Evolutionary conservation across 35 echinoderm and acorn worm genomes (phyloP), one percentile per base, ranked within the genome.

Genomic region (Lytechinus pictus): DNA sequence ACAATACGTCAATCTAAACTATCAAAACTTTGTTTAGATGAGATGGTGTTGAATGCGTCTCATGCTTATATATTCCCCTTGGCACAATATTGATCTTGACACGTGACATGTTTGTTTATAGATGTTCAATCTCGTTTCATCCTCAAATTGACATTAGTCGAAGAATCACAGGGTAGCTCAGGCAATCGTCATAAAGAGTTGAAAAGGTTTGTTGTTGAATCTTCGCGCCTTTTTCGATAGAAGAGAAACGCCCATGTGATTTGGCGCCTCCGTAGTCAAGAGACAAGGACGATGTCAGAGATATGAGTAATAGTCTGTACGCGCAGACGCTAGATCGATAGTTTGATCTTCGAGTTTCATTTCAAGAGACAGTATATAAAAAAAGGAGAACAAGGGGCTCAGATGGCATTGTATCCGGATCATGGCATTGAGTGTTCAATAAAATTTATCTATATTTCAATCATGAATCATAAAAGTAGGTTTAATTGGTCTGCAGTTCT

Each of bases 21-120:
- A 79, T n/a, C 66, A 24, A 79, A 79, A 79, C 66, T n/a, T 79
- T 79, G 66, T 79, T 79, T 79, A 79, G 66, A 79, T 79, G 66
- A 24, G 66, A 79, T 24, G 14, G 66, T 79, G 66, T 24, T 79
- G n/a, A 24, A 24, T n/a, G 66, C 19, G 66, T 79, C 66, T 79
- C 66, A 16, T 79, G 19, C n/a, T 24, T 79, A 11, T 58, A 2
- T 79, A 24, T 79, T 79, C 66, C 19, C 66, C 61, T 79, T 79
- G 66, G 19, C 66, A 79, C 66, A 79, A 79, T 79, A 79, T 79
- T 79, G 66, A 79, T 79, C 66, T 79, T 79, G 66, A n/a, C 66
- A 79, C 66, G 16, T 7, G 66, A 16, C 21, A 24, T 79, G 66
- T 79, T 79, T 79, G 66, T 79, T 79, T 24, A n/a, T 79, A 79